Evolutionary conservation across 1,140 invertebrate genomes (phyloP).

Genomic region (Trichonephila clavipes): DNA sequence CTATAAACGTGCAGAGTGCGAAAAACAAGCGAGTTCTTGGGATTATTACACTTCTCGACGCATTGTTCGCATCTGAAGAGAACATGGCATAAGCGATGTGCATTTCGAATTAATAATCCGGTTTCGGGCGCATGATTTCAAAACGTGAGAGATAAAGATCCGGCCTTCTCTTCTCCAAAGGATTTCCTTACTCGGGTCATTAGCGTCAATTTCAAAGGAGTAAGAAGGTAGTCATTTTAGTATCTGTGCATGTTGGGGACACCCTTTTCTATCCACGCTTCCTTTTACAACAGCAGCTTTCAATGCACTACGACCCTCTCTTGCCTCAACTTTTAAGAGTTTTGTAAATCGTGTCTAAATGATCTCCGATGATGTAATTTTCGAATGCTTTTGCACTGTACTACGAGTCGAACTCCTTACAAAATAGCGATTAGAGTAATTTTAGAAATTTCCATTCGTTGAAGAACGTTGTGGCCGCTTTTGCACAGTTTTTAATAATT

Average conservation of each 20-base stretch:
- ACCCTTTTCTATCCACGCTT: neutral
- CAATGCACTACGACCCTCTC: neutral
- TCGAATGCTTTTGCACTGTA: neutral
- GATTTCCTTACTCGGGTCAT: conserved; percentile 44
- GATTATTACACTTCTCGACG: conserved; percentile 12
- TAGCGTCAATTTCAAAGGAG: conserved; percentile 42
- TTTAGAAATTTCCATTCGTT: too few relatives aligned
- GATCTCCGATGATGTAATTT: neutral
- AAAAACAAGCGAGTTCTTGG: conserved; percentile 17
- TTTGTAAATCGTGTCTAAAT: neutral
- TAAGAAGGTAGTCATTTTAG: conserved; percentile 15
- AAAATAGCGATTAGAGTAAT: too few relatives aligned
- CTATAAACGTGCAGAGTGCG: neutral
- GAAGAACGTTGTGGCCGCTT: too few relatives aligned
- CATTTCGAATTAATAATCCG: conserved; percentile 48
- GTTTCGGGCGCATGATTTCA: conserved; percentile 42
- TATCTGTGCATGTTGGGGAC: neutral
- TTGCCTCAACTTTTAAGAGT: conserved; percentile 10
- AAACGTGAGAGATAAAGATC: conserved; percentile 47
- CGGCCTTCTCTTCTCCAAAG: conserved; percentile 10
- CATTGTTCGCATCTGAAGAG: neutral
- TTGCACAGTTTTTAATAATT: too few relatives aligned
- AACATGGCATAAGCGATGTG: neutral
- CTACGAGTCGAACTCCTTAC: too few relatives aligned
- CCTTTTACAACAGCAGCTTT: neutral